Base-by-base conservation (phyloP, 2,113 vertebrate species). In the Microtus ochrogaster region DNA sequence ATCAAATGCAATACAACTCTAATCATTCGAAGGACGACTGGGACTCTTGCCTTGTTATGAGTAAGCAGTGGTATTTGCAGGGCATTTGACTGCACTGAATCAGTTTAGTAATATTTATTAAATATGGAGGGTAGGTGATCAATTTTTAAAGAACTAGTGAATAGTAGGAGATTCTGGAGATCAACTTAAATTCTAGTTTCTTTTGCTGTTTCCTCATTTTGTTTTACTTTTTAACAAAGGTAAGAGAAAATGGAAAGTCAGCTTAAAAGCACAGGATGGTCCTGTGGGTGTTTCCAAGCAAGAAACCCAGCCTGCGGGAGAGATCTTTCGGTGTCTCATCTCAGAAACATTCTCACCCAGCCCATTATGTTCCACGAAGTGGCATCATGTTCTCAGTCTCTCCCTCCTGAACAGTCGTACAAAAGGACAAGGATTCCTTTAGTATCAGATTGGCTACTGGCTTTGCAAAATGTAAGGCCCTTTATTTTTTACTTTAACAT, bases 171-270 rank as follows among this genome's bases (percentile, higher is more conserved):
- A 2, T 58, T 94, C 47, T 82, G 55, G 21, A 94, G 79, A 96
- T 84, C 14, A 58, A 86, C 2, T 91, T 66, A 83, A 90, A 88
- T 88, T 36, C 21, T 91, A n/a, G 36, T 36, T 55, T 88, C 86
- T 11, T 68, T 86, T 52, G 17, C 21, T 87, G 30, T 36, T 86
- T 68, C 19, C 10, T 49, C 49, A 16, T n/a, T 52, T 87, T 49
- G 9, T 33, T 91, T 94, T 47, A 76, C 28, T 74, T 91, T 85
- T 95, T 22, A 86, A 91, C 24, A 83, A 78, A 81, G 79, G n/a
- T 89, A 81, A 77, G 65, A 2, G 58, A 76, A 95, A 73, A 3
- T 82, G n/a, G n/a, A 87, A 90, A 70, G 61, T 41, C 11, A 86
- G 55, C 30, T 90, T 78, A 30, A 92, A 83, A 86, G 83, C 19